Conservation (phyloP, 2,797 vertebrate genomes). For the Galago senegalensis region DNA sequence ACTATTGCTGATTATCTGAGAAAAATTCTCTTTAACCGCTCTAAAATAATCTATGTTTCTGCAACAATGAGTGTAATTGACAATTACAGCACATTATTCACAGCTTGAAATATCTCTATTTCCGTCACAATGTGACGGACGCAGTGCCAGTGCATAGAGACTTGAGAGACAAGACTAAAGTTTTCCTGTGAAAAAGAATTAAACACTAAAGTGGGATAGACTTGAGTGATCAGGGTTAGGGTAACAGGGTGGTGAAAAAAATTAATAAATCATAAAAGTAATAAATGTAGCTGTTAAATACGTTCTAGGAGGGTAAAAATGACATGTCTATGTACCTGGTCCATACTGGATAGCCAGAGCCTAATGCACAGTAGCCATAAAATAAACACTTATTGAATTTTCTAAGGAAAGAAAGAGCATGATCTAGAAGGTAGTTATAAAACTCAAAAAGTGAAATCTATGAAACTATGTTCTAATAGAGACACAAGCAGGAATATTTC, state of each 20-base stretch:
- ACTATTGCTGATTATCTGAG: slow-evolving; percentile 55
- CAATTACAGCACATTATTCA: slow-evolving; percentile 81
- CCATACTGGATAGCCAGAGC: not conserved
- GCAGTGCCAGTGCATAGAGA: not conserved
- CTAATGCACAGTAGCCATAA: not conserved
- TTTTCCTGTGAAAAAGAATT: not conserved
- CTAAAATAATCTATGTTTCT: slow-evolving; percentile 77
- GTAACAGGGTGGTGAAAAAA: not conserved
- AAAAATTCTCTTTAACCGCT: slow-evolving; percentile 66
- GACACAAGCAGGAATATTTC: not conserved
- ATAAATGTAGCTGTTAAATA: slow-evolving; percentile 18
- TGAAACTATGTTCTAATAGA: slow-evolving; percentile 23
- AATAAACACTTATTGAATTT: slow-evolving; percentile 34
- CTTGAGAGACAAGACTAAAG: not conserved
- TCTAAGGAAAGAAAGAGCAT: not conserved
- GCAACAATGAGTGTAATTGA: slow-evolving; percentile 82
- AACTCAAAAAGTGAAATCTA: slow-evolving; percentile 34
- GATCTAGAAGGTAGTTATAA: not conserved
- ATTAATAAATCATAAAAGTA: not conserved
- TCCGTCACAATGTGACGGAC: not conserved
- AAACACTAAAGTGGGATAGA: not conserved
- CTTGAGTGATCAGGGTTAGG: not conserved
- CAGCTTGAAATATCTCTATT: slow-evolving; percentile 71
- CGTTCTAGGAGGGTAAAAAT: not conserved
- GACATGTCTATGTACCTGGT: not conserved